Percentiles rank a stretch among this genome's conserved stretches.
Conservation (phyloP, 2,888 invertebrate species). For the Steinernema hermaphroditum region DNA sequence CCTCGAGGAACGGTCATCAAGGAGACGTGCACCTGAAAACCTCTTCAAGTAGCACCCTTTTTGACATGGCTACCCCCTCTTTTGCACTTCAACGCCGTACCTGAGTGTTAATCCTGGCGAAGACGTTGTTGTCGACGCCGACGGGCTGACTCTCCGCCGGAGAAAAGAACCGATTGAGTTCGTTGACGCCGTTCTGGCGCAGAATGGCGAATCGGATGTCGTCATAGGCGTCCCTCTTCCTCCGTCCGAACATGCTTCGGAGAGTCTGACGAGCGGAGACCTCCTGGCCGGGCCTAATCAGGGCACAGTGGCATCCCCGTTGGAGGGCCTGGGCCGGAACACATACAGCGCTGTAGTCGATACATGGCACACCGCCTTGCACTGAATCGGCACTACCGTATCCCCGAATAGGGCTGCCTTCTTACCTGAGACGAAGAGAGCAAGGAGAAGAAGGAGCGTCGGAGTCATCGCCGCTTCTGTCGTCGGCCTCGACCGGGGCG, state of each 20-base stretch:
- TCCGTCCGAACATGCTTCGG: conserved; percentile 11
- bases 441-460: conserved; percentile 1
- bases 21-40: conserved; percentile 17
- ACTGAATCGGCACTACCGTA: conserved; percentile 1
- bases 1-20: conserved; percentile 27
- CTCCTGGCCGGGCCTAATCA: conserved; percentile 31
- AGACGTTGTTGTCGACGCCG: conserved; percentile 30
- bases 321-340: conserved; percentile 29
- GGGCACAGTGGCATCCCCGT: conserved; percentile 32
- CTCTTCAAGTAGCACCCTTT: no score
- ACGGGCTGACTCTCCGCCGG: conserved; percentile 23
- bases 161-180: conserved; percentile 32
- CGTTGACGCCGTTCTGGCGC: conserved; percentile 25
- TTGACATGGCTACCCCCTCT: no score
- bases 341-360: conserved; percentile 32
- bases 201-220: conserved; percentile 23
- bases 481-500: background rate
- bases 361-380: background rate
- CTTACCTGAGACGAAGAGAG: background rate
- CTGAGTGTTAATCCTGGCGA: conserved; percentile 23
- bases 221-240: conserved; percentile 9
- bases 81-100: no score
- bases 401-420: background rate
- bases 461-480: conserved; percentile 1
- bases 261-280: conserved; percentile 14